phyloP scores from a whole-genome alignment of 2,113 vertebrate species.

The Nothocercus julius region DNA sequence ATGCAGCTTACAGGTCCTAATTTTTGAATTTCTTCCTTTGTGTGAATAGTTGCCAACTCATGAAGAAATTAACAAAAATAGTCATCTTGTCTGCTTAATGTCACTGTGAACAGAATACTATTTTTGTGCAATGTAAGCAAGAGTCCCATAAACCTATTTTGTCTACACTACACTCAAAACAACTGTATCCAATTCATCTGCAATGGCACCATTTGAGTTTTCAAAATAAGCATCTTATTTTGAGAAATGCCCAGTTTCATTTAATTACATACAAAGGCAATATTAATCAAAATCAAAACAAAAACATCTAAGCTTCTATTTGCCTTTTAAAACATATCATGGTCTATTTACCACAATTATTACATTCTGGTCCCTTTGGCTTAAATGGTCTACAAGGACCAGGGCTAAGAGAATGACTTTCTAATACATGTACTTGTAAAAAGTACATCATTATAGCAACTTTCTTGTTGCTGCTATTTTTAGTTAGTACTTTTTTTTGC shows the following conservation, averaged over 20 bases:
- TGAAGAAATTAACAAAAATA: neutral
- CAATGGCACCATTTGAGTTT: neutral
- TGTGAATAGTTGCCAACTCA: neutral
- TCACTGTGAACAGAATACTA: neutral
- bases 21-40: neutral
- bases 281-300: rapidly evolving
- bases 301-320: neutral
- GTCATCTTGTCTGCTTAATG: neutral
- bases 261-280: neutral
- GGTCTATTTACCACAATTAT: neutral
- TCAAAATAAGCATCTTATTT: neutral
- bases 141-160: neutral
- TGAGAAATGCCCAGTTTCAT: neutral
- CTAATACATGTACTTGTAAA: neutral
- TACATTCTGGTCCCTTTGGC: neutral
- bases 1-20: neutral
- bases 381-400: neutral
- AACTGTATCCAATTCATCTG: neutral
- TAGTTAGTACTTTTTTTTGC: neutral
- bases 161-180: neutral
- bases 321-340: neutral
- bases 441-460: neutral
- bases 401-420: neutral
- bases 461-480: neutral
- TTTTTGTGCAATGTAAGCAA: neutral